Evolutionary conservation across 2,888 invertebrate genomes (phyloP), one percentile per base, ranked within the genome.

Genomic region (Opisthograptis luteolata): DNA sequence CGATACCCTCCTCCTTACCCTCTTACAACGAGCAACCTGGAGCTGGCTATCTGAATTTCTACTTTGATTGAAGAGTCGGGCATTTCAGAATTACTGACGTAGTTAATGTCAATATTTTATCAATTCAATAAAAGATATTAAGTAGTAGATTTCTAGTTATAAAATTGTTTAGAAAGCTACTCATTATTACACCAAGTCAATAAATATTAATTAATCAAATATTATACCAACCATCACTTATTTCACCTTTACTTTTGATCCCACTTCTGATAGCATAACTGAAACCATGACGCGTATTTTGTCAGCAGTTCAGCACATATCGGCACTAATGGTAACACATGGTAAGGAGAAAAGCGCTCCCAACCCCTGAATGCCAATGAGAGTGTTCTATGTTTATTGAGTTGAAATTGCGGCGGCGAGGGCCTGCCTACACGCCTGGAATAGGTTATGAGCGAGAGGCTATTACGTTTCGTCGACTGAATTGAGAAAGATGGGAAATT

Each of bases 241-340:
- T n/a, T n/a, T n/a, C n/a, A n/a, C n/a, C n/a, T n/a, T n/a, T n/a
- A n/a, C n/a, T n/a, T n/a, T n/a, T n/a, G 58, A 32, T 36, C 6
- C n/a, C 28, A n/a, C 32, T 28, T 17, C 12, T 27, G 14, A 6
- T 41, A 20, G 63, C 64, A 70, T 62, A 67, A 68, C 57, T 52
- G 31, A 22, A 20, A 24, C 39, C n/a, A 28, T 15, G 34, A 28
- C 32, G 44, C 47, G 55, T 64, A 69, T 74, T 75, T 71, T 74
- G 73, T 75, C 76, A 71, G 71, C n/a, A n/a, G n/a, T n/a, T n/a
- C n/a, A n/a, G n/a, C n/a, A n/a, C n/a, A n/a, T n/a, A n/a, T n/a
- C n/a, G n/a, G n/a, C 73, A 66, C 37, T 70, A 72, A 70, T 71
- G 70, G 70, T 70, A 73, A 76, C 77, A 73, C 74, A 77, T 71